These are phyloP conservation scores for Pocillopora damicornis DNA, from an alignment of 64 coral and sea anemone genomes.

Conservation along the genomic window DNA sequence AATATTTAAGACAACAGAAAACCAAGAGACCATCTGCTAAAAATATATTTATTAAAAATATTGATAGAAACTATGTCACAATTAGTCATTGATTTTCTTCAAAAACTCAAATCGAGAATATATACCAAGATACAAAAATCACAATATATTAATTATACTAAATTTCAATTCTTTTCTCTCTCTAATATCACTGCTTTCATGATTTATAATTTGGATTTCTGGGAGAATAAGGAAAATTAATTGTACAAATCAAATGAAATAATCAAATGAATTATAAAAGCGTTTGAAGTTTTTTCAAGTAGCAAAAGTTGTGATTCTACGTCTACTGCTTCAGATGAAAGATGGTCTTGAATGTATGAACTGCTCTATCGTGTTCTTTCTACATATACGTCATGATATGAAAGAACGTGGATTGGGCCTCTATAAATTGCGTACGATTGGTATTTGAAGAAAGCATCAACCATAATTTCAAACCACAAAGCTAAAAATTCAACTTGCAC, in stretches of 20 bases:
- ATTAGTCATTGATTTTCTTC: slow-evolving; percentile 17
- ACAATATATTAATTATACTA: slow-evolving; percentile 18
- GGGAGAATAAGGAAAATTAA: background rate
- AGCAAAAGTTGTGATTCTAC: background rate
- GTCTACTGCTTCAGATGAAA: background rate
- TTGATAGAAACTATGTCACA: slow-evolving; percentile 13
- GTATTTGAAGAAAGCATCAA: background rate
- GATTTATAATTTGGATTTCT: slow-evolving; percentile 17
- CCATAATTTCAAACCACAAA: too few relatives aligned
- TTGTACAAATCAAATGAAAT: background rate
- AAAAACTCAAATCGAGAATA: background rate
- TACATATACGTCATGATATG: background rate
- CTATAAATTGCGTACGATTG: background rate
- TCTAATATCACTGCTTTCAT: background rate
- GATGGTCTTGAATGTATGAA: slow-evolving; percentile 40
- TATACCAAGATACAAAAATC: background rate
- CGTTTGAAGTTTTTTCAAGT: background rate
- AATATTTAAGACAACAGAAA: slow-evolving; percentile 22
- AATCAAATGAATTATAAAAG: background rate
- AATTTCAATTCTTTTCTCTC: background rate
- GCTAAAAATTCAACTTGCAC: too few relatives aligned
- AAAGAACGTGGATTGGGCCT: background rate
- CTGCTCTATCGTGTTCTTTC: background rate
- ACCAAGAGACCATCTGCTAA: slow-evolving; percentile 41
- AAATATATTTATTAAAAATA: slow-evolving; percentile 26